Evolutionary conservation across 2,888 invertebrate genomes (phyloP).

Genomic region (Chrysolina americana): DNA sequence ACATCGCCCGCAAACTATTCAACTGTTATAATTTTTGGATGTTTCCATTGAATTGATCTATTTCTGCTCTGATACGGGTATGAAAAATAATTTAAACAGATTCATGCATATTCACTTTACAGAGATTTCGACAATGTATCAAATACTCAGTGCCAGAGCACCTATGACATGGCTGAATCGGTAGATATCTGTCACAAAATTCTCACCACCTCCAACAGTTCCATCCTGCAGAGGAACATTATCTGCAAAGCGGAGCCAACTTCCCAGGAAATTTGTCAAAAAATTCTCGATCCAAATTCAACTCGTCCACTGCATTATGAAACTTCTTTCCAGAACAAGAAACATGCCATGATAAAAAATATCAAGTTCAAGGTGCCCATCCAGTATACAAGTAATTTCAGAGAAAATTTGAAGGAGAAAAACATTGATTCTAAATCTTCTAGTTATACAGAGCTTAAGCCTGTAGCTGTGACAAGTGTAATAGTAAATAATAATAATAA

Average conservation of each 20-base stretch:
- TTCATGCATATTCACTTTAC: constrained; percentile 38
- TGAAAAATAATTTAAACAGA: too few relatives aligned
- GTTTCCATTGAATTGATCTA: too few relatives aligned
- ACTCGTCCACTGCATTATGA: constrained; percentile 62
- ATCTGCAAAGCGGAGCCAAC: constrained; percentile 55
- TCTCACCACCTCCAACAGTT: constrained; percentile 60
- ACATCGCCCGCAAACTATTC: too few relatives aligned
- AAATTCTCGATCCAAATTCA: constrained; percentile 57
- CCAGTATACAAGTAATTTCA: constrained; percentile 63
- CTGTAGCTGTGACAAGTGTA: constrained; percentile 58
- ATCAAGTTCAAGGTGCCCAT: constrained; percentile 69
- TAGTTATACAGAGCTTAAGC: constrained; percentile 55
- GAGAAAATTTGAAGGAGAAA: constrained; percentile 36
- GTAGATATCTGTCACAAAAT: constrained; percentile 67
- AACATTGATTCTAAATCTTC: constrained; percentile 42
- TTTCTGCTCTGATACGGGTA: too few relatives aligned
- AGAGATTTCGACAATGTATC: constrained; percentile 63
- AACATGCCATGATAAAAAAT: constrained; percentile 67
- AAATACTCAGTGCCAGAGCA: constrained; percentile 58
- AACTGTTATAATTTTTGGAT: too few relatives aligned
- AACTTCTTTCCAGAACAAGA: constrained; percentile 65
- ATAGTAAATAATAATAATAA: constrained; percentile 60
- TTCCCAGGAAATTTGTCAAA: constrained; percentile 59
- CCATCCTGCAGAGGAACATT: constrained; percentile 46
- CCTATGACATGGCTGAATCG: constrained; percentile 62